A percentile compares a stretch with the other conserved stretches of the same genome.
These are phyloP conservation scores for Coracias cyanogaster DNA, from an alignment of 2,797 vertebrate species.

Conservation along the genomic window DNA sequence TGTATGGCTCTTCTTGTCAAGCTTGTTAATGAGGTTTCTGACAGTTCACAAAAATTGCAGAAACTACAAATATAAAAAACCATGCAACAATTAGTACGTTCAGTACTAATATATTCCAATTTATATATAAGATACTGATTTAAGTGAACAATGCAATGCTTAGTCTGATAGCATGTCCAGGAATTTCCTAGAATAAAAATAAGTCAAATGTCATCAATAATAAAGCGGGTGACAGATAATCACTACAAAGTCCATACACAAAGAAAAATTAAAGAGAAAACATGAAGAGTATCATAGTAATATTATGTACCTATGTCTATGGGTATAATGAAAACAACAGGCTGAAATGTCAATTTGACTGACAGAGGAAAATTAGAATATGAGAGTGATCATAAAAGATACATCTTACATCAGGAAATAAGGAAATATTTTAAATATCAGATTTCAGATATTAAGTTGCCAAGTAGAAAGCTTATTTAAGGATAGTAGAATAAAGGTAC, in stretches of 20 bases:
- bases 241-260: neutral
- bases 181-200: neutral
- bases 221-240: neutral
- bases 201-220: neutral
- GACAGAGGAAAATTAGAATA: slow-evolving; percentile 31
- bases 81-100: neutral
- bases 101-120: neutral
- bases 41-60: neutral
- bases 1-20: neutral
- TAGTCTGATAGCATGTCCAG: neutral
- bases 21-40: slow-evolving; percentile 11
- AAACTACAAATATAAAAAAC: neutral
- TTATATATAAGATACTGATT: neutral
- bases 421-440: neutral
- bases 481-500: slow-evolving; percentile 18
- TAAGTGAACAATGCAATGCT: neutral
- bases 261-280: neutral
- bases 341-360: slow-evolving; percentile 4
- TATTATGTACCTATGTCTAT: neutral
- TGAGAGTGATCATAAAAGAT: neutral
- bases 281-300: neutral
- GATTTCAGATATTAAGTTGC: slow-evolving; percentile 33
- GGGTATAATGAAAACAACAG: slow-evolving; percentile 3
- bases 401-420: neutral
- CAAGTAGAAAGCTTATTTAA: slow-evolving; percentile 29